These are phyloP conservation scores for Cuniculus paca DNA, from an alignment of 2,797 vertebrate species.

Conservation along the genomic window DNA sequence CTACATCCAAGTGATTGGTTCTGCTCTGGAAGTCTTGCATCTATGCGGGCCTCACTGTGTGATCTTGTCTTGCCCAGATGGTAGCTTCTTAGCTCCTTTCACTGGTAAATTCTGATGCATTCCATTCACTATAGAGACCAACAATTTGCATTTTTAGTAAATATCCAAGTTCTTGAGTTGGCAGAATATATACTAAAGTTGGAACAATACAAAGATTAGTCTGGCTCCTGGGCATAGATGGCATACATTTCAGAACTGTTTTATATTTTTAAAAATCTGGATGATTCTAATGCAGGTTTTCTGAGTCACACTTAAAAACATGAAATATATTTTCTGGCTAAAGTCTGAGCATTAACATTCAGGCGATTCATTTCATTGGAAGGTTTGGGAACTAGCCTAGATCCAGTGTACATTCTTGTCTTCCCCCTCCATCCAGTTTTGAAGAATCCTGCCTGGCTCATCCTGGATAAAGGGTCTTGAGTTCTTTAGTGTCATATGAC, in stretches of 20 bases:
- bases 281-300: not conserved
- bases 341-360: not conserved
- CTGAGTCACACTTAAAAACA: not conserved
- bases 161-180: not conserved
- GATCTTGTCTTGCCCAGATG: not conserved
- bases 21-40: not conserved
- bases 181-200: not conserved
- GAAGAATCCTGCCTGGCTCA: not conserved
- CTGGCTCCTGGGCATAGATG: not conserved
- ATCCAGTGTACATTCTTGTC: fast-evolving
- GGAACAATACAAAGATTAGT: not conserved
- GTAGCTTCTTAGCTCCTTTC: not conserved
- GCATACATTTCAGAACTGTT: not conserved
- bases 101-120: not conserved
- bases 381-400: not conserved
- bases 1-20: not conserved
- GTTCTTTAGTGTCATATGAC: not conserved
- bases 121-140: not conserved
- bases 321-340: not conserved
- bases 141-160: not conserved
- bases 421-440: not conserved
- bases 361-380: slow-evolving; percentile 15
- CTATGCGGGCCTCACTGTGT: not conserved
- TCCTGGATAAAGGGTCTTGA: not conserved
- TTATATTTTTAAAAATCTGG: not conserved